Evolutionary conservation across 37 sponge, comb jelly and placozoan genomes (phyloP), one percentile per base, ranked within the genome.

Genomic region (Hexactinellida sp.): DNA sequence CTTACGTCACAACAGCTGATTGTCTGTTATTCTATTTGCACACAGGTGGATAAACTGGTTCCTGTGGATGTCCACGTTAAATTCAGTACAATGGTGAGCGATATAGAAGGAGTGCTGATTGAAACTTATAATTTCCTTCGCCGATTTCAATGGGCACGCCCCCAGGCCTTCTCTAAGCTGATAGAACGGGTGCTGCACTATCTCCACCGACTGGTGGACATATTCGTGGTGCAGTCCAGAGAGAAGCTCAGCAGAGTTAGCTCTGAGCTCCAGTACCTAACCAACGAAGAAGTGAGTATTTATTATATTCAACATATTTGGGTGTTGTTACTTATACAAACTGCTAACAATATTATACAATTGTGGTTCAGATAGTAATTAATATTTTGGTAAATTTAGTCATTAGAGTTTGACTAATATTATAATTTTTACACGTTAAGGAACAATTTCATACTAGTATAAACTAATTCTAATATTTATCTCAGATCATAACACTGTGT

Each of bases 161-260:
- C 76, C 13, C 30, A 10, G 3, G 76, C 76, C 76, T 63, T 25
- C 34, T 23, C 76, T n/a, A 63, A 63, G 13, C 76, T 63, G 76
- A 63, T 63, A 63, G 76, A 63, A n/a, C 76, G 76, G 34, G 76
- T 63, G 34, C 76, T 63, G 5, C 76, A 63, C 76, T 63, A 63
- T 63, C 76, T 63, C 19, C 76, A 63, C 34, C 3, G 76, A 63
- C 5, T 63, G 34, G 76, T 63, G 76, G 76, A 63, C 13, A 63
- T 63, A 63, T 63, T 63, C 76, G 76, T 63, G 3, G 13, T 63
- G 3, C 76, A 63, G 76, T 63, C 76, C 13, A 63, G 30, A 63
- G 76, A 63, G 76, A 63, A n/a, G 30, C 76, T 63, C 3, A 63
- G 30, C 76, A 63, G 30, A 28, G 30, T 63, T 63, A n/a, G 13